These are phyloP conservation scores for Tetramorium parvispinum DNA, from an alignment of 1,140 invertebrate species.

Conservation along the genomic window DNA sequence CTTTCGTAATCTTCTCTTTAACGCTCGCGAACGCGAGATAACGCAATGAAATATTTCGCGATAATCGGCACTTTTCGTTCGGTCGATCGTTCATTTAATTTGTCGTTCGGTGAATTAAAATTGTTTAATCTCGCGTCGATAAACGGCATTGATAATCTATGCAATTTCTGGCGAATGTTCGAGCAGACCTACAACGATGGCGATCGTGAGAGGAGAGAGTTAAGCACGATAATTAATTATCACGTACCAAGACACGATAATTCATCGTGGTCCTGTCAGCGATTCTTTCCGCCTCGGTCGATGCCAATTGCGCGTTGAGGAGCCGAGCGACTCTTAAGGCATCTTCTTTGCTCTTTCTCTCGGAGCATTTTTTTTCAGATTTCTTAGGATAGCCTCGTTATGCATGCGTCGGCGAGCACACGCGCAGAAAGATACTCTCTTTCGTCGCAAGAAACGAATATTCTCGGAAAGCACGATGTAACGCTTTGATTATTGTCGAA, in stretches of 20 bases:
- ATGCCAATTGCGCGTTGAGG: slow-evolving; percentile 71
- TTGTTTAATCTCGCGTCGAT: slow-evolving; percentile 26
- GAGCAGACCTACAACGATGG: slow-evolving; percentile 16
- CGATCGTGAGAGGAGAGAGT: neutral
- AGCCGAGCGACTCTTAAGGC: slow-evolving; percentile 16
- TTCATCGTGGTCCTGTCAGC: slow-evolving; percentile 69
- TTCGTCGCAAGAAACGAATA: slow-evolving; percentile 24
- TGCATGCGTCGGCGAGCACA: slow-evolving; percentile 60
- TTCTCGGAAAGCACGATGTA: slow-evolving; percentile 59
- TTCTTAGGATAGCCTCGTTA: slow-evolving; percentile 71
- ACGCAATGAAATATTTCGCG: slow-evolving; percentile 22
- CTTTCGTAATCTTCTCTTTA: slow-evolving; percentile 36
- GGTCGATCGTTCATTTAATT: slow-evolving; percentile 31
- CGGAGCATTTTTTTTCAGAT: slow-evolving; percentile 26
- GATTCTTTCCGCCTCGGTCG: slow-evolving; percentile 70
- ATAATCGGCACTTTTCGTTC: slow-evolving; percentile 34
- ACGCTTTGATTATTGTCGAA: slow-evolving; percentile 45
- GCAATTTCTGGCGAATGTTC: neutral
- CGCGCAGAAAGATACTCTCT: slow-evolving; percentile 20
- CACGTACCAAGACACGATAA: slow-evolving; percentile 54
- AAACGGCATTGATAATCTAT: slow-evolving; percentile 17
- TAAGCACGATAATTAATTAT: slow-evolving; percentile 63
- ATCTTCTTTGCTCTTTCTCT: slow-evolving; percentile 1
- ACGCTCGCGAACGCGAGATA: slow-evolving; percentile 1
- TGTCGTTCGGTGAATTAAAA: slow-evolving; percentile 37